Conservation (phyloP, 1,140 invertebrate genomes). For the Acromyrmex charruanus region DNA sequence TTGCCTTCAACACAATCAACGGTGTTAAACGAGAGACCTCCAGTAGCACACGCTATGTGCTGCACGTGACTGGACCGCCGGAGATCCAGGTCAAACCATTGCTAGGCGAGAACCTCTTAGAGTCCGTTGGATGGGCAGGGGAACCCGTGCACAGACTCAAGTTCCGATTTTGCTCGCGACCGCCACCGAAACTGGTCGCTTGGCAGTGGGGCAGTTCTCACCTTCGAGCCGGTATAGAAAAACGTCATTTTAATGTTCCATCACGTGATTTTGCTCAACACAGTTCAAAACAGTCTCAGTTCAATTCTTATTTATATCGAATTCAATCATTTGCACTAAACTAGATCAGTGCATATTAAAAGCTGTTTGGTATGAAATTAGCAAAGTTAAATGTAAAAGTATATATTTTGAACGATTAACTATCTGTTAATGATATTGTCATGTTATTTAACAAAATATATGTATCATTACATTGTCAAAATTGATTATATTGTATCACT, state of each 20-base stretch:
- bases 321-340: no score
- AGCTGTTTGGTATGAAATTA: no score
- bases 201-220: slow-evolving; percentile 86
- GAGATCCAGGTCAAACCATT: slow-evolving; percentile 83
- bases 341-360: no score
- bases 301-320: not conserved
- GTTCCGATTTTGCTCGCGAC: slow-evolving; percentile 83
- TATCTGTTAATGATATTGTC: no score
- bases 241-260: not conserved
- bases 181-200: slow-evolving; percentile 83
- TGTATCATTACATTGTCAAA: no score
- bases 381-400: no score
- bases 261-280: no score
- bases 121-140: slow-evolving; percentile 83
- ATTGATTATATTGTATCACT: no score
- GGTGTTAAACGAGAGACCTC: slow-evolving; percentile 81
- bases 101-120: slow-evolving; percentile 77
- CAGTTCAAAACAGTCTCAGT: not conserved
- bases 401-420: not conserved
- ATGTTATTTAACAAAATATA: no score
- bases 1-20: slow-evolving; percentile 84
- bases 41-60: slow-evolving; percentile 80
- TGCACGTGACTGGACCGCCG: slow-evolving; percentile 84
- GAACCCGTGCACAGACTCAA: slow-evolving; percentile 82
- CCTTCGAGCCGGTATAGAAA: slow-evolving; percentile 81